A percentile compares a stretch with the other conserved stretches of the same genome.
These are phyloP conservation scores for Pseudochirops corinnae DNA, from an alignment of 2,797 vertebrate genomes.

Conservation along the genomic window DNA sequence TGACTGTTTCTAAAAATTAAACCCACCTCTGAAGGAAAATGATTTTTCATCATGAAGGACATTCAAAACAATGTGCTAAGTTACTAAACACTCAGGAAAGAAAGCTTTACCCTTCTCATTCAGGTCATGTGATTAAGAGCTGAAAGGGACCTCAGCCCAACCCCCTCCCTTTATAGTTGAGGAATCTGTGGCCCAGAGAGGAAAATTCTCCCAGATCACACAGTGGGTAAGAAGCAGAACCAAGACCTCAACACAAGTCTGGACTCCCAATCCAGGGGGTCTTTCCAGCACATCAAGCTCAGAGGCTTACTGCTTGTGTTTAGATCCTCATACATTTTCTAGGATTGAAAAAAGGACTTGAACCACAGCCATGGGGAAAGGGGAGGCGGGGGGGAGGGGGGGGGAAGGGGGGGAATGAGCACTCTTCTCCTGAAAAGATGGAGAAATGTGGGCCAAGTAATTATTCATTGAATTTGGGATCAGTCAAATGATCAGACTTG, in stretches of 20 bases:
- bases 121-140: not conserved
- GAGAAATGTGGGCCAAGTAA: not conserved
- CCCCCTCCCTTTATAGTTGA: not conserved
- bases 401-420: not conserved
- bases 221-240: not conserved
- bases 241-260: not conserved
- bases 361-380: not conserved
- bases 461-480: not conserved
- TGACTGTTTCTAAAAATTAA: too few species aligned
- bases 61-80: not conserved
- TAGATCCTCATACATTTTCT: not conserved
- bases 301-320: not conserved
- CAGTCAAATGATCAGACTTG: not conserved
- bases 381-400: too few species aligned
- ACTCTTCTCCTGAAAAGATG: not conserved
- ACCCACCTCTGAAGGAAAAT: not conserved
- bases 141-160: not conserved
- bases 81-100: not conserved
- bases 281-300: not conserved
- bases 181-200: not conserved
- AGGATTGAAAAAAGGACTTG: not conserved
- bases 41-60: not conserved
- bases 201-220: not conserved
- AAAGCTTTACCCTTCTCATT: not conserved
- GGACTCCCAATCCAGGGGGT: not conserved